Base-by-base conservation (phyloP, 2,888 invertebrate genomes). In the Meiosimyza decipiens region DNA sequence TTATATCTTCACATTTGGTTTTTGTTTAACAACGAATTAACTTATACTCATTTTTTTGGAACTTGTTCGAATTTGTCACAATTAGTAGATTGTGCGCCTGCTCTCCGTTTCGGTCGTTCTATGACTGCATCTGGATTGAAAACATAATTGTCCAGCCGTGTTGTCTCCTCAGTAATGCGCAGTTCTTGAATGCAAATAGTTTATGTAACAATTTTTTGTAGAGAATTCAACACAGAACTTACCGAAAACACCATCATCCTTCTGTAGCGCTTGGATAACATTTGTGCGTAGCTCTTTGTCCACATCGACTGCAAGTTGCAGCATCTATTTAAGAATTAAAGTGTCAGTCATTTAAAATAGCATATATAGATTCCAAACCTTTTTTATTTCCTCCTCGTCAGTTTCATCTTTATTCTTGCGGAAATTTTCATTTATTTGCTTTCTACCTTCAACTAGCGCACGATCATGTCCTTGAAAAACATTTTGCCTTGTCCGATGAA, bases 401-500 rank as follows among this genome's bases (percentile, higher is more conserved):
- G 87, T 87, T 22, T 93, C 88, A 81, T 89, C 81, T 82, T 90
- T 91, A 83, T 93, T 90, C 84, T 93, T 93, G 76, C 86, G 89
- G 85, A 91, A 95, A 81, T 92, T 92, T 66, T 92, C 90, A 85
- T 95, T 95, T 74, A 95, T 94, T 88, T 91, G 91, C n/a, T 87
- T 79, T 80, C 94, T 89, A 2, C 91, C 90, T 76, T 90, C 92
- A 74, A 83, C 80, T 57, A 94, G 86, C 0, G 94, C 92, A 74
- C 82, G 84, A 15, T 86, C 80, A 83, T 95, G 95, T 15, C 90
- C 93, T 70, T 88, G 83, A 84, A 95, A 95, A 18, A 93, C 90
- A 74, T 86, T 87, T 78, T 91, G 83, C 71, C 94, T 88, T 0
- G 94, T 91, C 79, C 90, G 89, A 81, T 95, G 95, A 9, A 95